These are phyloP conservation scores for Apteryx owenii DNA, from an alignment of 2,113 vertebrate species.

Conservation along the genomic window DNA sequence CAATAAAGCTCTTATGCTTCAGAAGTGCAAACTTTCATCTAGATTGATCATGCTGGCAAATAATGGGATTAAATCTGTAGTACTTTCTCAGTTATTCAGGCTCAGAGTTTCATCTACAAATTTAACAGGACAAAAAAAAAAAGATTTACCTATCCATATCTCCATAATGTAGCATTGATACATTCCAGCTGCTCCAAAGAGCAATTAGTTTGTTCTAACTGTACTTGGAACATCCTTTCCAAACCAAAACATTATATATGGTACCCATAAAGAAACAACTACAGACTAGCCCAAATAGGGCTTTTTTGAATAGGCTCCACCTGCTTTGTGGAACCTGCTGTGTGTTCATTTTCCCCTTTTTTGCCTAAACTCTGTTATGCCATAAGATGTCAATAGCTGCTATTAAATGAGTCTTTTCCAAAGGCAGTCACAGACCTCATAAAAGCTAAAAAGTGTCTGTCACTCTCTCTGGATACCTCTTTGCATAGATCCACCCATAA, in stretches of 20 bases:
- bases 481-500: neutral
- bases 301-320: neutral
- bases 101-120: neutral
- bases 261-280: neutral
- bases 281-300: neutral
- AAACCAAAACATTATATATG: neutral
- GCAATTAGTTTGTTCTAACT: fast-evolving
- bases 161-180: neutral
- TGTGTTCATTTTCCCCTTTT: neutral
- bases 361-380: fast-evolving
- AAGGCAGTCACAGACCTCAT: neutral
- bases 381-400: neutral
- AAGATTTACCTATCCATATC: neutral
- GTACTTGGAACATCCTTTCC: neutral
- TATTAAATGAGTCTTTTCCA: neutral
- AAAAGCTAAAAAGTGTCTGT: neutral
- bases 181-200: neutral
- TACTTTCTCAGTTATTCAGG: neutral
- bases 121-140: neutral
- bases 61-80: neutral
- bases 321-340: fast-evolving
- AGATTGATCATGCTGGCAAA: neutral
- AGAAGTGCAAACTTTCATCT: neutral
- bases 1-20: neutral
- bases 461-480: neutral